These are phyloP conservation scores for Cancer borealis DNA, from an alignment of 2,888 invertebrate genomes.

Conservation along the genomic window DNA sequence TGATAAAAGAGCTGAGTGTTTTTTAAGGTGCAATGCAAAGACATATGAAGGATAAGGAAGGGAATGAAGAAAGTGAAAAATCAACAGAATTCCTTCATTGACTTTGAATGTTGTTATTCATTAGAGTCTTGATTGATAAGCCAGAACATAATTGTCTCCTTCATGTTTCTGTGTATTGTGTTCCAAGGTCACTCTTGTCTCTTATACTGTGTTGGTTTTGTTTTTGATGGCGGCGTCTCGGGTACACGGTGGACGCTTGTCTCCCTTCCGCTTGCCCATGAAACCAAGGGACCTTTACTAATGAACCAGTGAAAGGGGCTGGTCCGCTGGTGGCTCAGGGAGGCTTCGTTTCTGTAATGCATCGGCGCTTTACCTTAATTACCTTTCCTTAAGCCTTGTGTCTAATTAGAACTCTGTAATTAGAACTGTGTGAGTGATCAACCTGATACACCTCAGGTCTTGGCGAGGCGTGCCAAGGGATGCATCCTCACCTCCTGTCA, in stretches of 20 bases:
- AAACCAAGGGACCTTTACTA: background rate
- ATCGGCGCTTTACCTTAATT: constrained; percentile 24
- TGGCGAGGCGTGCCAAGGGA: background rate
- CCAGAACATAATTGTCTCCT: background rate
- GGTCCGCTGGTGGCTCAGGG: background rate
- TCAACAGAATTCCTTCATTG: background rate
- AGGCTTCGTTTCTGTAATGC: background rate
- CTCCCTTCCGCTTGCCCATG: background rate
- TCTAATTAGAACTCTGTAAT: background rate
- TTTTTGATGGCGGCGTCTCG: background rate
- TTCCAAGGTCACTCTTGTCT: background rate
- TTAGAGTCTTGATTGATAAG: background rate
- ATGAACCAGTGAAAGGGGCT: background rate
- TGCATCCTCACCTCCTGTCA: background rate
- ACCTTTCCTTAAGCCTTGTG: constrained; percentile 35
- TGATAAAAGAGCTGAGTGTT: background rate
- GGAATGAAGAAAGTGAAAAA: background rate
- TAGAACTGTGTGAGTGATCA: background rate
- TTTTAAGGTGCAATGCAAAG: background rate
- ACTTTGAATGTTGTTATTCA: background rate
- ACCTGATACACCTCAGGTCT: background rate
- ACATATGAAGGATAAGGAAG: background rate
- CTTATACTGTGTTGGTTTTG: background rate
- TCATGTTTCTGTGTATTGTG: background rate
- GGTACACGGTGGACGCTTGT: background rate